Percentiles rank a stretch among this genome's conserved stretches.
These are phyloP conservation scores for Pogonognathellus flavescens DNA, from an alignment of 1,140 invertebrate genomes.

Conservation along the genomic window DNA sequence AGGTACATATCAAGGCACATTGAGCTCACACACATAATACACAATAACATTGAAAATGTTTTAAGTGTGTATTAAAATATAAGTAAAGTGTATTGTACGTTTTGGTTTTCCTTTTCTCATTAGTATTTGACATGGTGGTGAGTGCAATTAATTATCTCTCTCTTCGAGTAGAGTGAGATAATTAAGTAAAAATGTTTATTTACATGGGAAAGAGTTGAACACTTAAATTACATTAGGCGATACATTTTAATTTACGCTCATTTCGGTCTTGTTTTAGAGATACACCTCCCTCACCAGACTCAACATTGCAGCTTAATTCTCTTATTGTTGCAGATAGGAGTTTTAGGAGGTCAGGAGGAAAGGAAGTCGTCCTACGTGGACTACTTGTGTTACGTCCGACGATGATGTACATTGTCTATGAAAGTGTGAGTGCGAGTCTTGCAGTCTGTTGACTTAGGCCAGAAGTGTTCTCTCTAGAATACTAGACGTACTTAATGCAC, in stretches of 20 bases:
- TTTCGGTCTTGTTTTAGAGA: not conserved
- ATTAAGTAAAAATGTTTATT: conserved; percentile 50
- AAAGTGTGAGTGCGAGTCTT: not conserved
- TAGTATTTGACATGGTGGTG: conserved; percentile 36
- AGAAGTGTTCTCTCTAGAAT: not conserved
- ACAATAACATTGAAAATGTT: not conserved
- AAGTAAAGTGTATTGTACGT: not conserved
- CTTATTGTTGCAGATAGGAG: not conserved
- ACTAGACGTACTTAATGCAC: no score
- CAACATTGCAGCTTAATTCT: not conserved
- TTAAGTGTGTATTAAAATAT: conserved; percentile 8
- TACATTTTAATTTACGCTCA: conserved; percentile 42
- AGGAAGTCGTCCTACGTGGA: conserved; percentile 27
- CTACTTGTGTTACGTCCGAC: conserved; percentile 33
- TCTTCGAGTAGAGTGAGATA: conserved; percentile 1
- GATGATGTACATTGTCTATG: not conserved
- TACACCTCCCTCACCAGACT: not conserved
- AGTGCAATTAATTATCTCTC: conserved; percentile 41
- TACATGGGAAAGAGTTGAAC: conserved; percentile 49
- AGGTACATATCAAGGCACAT: no score
- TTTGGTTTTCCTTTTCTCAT: conserved; percentile 44
- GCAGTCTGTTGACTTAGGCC: conserved; percentile 12
- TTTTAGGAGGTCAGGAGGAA: conserved; percentile 38
- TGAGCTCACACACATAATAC: no score
- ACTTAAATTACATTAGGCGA: conserved; percentile 43